Percentiles rank a stretch among this genome's conserved stretches.
These are phyloP conservation scores for Lepilemur ruficaudatus DNA, from an alignment of 2,797 vertebrate species.

Conservation along the genomic window DNA sequence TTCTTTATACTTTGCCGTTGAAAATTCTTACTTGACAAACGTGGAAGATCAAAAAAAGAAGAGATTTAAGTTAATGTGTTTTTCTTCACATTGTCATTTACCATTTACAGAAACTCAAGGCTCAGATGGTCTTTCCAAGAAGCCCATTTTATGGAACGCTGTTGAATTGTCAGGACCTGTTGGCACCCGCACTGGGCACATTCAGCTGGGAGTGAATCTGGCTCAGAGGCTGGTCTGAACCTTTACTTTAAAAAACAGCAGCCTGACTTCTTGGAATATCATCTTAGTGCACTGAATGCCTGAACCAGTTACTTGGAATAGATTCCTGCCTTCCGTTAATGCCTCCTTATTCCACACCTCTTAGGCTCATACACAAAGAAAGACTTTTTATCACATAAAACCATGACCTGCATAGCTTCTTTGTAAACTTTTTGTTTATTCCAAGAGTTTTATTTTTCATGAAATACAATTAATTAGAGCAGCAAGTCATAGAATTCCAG, in stretches of 20 bases:
- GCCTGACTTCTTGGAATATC: neutral
- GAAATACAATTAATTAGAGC: neutral
- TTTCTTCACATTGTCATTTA: neutral
- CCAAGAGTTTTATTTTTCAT: neutral
- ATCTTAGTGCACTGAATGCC: neutral
- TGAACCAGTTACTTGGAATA: neutral
- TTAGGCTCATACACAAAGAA: neutral
- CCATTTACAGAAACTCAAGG: neutral
- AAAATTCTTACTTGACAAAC: neutral
- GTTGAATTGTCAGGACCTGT: neutral
- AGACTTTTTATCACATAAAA: neutral
- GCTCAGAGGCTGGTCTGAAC: neutral
- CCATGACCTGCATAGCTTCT: neutral
- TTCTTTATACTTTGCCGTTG: neutral
- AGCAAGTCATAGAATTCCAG: neutral
- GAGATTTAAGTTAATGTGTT: neutral
- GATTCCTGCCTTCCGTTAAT: neutral
- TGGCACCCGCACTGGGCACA: neutral
- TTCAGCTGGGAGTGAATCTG: neutral
- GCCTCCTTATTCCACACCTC: neutral
- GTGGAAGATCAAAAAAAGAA: neutral
- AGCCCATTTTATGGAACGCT: neutral
- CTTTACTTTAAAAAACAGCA: neutral
- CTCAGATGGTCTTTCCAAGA: neutral
- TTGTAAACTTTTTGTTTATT: neutral